Evolutionary conservation across 2,113 vertebrate species (phyloP), one percentile per base, ranked within the genome.

Genomic region (Chaenocephalus aceratus): DNA sequence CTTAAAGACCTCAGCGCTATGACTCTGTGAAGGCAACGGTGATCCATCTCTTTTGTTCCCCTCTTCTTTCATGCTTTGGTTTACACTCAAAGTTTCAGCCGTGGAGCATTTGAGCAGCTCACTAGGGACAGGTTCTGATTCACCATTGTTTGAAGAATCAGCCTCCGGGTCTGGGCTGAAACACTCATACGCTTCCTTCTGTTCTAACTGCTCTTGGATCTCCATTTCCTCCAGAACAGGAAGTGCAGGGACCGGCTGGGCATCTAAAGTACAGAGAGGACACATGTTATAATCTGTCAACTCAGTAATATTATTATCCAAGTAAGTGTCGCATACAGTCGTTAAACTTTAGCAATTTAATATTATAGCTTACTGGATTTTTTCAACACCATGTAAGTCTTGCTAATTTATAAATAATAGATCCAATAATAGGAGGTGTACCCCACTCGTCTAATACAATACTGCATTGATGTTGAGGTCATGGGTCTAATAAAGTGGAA

Each of bases 161-260:
- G 15, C 41, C 46, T 80, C 58, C 51, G 49, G 6, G 46, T 54
- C 15, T 23, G 49, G 26, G 62, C 41, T 51, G 56, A 76, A 23
- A 4, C 5, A 15, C n/a, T 14, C 9, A 44, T 77, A 67, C 45
- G 34, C 30, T 16, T 44, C 56, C 51, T 85, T 77, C 63, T 80
- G 51, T 63, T 80, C 30, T 77, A 30, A 80, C 15, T 30, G 30
- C 57, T 52, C 48, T 9, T 23, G 61, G 23, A 59, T 26, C 34
- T 64, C 26, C 0, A 16, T 12, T 26, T 60, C 52, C 56, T 63
- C 61, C 46, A 3, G 11, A 54, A 34, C 3, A 4, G 44, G n/a
- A 44, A 3, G 30, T 41, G 59, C 75, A 36, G 52, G 26, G 46
- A 26, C 48, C 3, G 8, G 3, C 41, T 48, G 48, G 15, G 12